phyloP scores from a whole-genome alignment of 2,888 invertebrate species.

The Lycocerus yunnanus region DNA sequence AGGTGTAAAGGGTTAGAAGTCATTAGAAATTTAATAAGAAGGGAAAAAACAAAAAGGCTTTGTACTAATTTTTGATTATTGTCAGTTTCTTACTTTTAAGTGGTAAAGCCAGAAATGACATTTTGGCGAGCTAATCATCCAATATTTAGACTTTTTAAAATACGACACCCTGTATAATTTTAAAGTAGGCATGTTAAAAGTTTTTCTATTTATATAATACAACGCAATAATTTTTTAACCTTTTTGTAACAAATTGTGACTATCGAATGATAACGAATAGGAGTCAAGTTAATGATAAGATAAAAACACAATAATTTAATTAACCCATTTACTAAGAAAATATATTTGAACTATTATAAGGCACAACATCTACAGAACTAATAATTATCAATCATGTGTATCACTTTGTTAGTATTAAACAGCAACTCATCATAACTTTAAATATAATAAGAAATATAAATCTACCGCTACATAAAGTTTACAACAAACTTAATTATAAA shows the following conservation, averaged over 20 bases:
- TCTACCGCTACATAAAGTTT: slow-evolving; percentile 35
- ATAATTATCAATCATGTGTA: slow-evolving; percentile 16
- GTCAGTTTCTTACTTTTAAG: too few relatives aligned
- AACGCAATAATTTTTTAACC: background rate
- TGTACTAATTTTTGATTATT: too few relatives aligned
- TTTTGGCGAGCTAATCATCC: too few relatives aligned
- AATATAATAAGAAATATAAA: slow-evolving; percentile 33
- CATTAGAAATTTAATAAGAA: too few relatives aligned
- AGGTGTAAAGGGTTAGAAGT: too few relatives aligned
- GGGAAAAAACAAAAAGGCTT: too few relatives aligned
- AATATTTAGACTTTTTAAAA: too few relatives aligned
- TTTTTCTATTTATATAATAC: background rate
- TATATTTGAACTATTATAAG: slow-evolving; percentile 32
- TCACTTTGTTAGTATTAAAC: background rate
- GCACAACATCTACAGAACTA: slow-evolving; percentile 49
- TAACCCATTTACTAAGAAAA: background rate
- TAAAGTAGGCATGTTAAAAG: too few relatives aligned
- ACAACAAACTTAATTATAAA: slow-evolving; percentile 41
- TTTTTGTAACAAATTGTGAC: background rate
- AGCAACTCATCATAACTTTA: slow-evolving; percentile 26
- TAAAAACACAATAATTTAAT: background rate
- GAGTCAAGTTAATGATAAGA: background rate
- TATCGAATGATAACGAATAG: background rate
- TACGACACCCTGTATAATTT: too few relatives aligned
- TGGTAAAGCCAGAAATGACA: too few relatives aligned